These are phyloP conservation scores for Siniperca chuatsi DNA, from an alignment of 2,113 vertebrate genomes.

Conservation along the genomic window DNA sequence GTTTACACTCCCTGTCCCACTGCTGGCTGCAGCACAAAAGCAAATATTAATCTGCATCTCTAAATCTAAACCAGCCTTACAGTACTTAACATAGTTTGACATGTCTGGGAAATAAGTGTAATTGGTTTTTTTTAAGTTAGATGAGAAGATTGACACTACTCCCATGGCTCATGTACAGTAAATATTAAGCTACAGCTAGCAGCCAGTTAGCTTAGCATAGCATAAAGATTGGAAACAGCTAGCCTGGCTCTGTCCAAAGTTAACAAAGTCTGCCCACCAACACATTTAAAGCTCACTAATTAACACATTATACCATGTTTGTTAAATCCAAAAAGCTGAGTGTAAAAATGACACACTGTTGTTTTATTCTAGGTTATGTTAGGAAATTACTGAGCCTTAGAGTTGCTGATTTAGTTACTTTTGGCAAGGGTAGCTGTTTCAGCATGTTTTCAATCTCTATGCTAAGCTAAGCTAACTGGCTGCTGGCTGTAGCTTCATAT, in stretches of 20 bases:
- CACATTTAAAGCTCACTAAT: background rate
- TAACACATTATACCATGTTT: background rate
- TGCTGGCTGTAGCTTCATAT: background rate
- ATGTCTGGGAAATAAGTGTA: background rate
- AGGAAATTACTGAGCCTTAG: background rate
- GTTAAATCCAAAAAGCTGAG: constrained; percentile 1
- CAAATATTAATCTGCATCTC: constrained; percentile 2
- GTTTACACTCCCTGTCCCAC: background rate
- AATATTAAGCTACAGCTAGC: background rate
- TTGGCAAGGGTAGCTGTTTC: background rate
- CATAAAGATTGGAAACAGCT: background rate
- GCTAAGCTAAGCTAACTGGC: background rate
- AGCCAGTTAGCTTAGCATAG: constrained; percentile 3
- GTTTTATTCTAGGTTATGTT: background rate
- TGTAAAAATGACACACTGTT: background rate
- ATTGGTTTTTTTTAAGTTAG: background rate
- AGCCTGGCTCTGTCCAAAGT: background rate
- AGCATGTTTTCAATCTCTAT: background rate
- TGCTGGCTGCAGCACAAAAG: constrained; percentile 1
- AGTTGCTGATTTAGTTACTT: background rate
- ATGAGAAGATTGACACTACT: background rate
- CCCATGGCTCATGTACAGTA: background rate
- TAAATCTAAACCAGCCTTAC: background rate
- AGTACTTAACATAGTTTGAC: background rate
- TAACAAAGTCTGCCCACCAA: background rate